Base-by-base conservation (phyloP, 2,113 vertebrate genomes). In the Rostratula benghalensis region DNA sequence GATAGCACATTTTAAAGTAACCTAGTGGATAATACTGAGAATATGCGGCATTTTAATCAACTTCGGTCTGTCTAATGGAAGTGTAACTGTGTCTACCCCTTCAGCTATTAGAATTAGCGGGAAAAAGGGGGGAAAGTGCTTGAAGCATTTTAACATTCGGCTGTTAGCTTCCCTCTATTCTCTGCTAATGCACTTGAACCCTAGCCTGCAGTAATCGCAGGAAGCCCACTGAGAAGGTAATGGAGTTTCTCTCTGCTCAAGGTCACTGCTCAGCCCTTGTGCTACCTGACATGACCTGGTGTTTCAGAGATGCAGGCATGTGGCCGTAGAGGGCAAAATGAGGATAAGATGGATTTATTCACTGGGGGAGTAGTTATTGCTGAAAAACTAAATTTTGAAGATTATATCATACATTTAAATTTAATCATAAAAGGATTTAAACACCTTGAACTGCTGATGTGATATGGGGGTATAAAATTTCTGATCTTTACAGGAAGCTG, bases 181-280 rank as follows among this genome's bases (percentile, higher is more conserved):
- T 87, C 71, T 43, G 33, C 69, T 96, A 93, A 94, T 87, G 79
- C 83, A 93, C 73, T 90, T 88, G 93, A 93, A 96, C 73, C 43
- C 41, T 59, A 60, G 78, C 57, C 37, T 83, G 33, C 45, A 71
- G 68, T 67, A 95, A 92, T 71, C 20, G 14, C 45, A 67, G 45
- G 46, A 81, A 56, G 27, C 87, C 46, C 0, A 1, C 54, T 61
- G 85, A 78, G 93, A 74, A 93, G 19, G 31, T 84, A 89, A 94
- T 92, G 83, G 73, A 83, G 61, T 93, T 96, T 93, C 16, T 86
- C 61, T 57, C 53, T 87, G 59, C 53, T 75, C 61, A 46, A 91
- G 88, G 63, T 90, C 73, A 28, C 39, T 54, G 31, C 28, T 79
- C 21, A 84, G 57, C 41, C 15, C 28, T 80, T 75, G 17, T 56